Evolutionary conservation across 2,888 invertebrate genomes (phyloP), one percentile per base, ranked within the genome.

Genomic region (Drosophila phalerata): DNA sequence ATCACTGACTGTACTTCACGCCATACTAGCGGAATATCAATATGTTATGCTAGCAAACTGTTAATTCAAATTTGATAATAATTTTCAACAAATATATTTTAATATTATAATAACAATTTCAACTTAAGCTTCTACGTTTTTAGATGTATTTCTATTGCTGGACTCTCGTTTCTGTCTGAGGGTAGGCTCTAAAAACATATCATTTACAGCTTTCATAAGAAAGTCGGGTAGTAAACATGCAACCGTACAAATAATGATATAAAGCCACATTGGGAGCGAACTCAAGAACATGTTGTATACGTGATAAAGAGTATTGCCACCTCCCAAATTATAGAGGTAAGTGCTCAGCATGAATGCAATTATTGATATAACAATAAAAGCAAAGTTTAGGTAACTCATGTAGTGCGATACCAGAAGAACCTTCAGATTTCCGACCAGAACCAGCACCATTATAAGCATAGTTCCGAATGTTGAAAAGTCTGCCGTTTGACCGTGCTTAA

Each of bases 381-480:
- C 82, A 2, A 94, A 91, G 81, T 94, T 94, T 15, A 93, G 73
- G 48, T 91, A 79, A 10, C 94, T 94, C 88, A 94, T 93, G 90
- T 94, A 94, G 48, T 93, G 93, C 32, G 95, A 93, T 79, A 94
- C 94, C 75, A 95, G 90, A 90, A 94, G 93, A 69, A 95, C 91
- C 93, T 95, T 95, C 10, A 94, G 83, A 84, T 94, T 95, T 40
- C 94, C 94, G 1, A 95, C 91, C 62, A 94, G 68, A 42, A 95
- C 93, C 52, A 94, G 92, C 69, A 93, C 91, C 83, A 94, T 94
- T 85, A 94, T 95, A 72, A 93, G 92, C 70, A 93, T 92, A 0
- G 93, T 95, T 63, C 96, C 95, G 90, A 94, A 95, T 61, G 92
- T 93, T 92, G 93, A 94, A 91, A 89, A 90, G 75, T 90, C 95